phyloP scores from a whole-genome alignment of 2,888 invertebrate genomes.

The Polia nebulosa region DNA sequence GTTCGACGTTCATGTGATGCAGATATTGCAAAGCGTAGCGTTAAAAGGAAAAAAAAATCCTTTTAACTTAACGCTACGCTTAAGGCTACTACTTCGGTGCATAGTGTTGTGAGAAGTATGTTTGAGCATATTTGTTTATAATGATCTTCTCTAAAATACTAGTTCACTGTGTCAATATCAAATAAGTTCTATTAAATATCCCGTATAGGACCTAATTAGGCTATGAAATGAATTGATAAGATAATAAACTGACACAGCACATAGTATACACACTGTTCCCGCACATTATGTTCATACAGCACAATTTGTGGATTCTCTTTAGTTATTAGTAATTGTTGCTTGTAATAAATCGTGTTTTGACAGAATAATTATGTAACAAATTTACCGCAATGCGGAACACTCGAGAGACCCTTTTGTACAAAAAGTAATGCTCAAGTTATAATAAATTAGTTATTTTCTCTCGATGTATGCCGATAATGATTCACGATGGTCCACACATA shows the following conservation, averaged over 20 bases:
- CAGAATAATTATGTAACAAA: conserved; percentile 29
- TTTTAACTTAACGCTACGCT: too few relatives aligned
- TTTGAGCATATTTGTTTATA: neutral
- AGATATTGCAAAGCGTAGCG: neutral
- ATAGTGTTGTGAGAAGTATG: neutral
- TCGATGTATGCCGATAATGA: too few relatives aligned
- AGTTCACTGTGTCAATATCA: too few relatives aligned
- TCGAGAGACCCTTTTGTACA: neutral
- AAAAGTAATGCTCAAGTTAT: conserved; percentile 17
- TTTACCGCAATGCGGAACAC: conserved; percentile 22
- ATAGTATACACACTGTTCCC: too few relatives aligned
- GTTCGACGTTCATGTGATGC: neutral
- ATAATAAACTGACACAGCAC: too few relatives aligned
- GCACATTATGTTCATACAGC: too few relatives aligned
- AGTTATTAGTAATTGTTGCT: neutral
- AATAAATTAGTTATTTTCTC: conserved; percentile 11
- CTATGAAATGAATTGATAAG: too few relatives aligned
- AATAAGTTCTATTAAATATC: too few relatives aligned
- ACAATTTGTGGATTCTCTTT: neutral
- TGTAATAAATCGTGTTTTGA: conserved; percentile 37
- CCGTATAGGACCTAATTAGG: too few relatives aligned
- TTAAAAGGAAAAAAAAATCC: neutral
- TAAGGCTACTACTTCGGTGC: too few relatives aligned
- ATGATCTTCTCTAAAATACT: neutral
- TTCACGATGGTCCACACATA: too few relatives aligned